A percentile compares a stretch with the other conserved stretches of the same genome.
Conservation (phyloP, 1,140 invertebrate species). For the Hetaerina americana region DNA sequence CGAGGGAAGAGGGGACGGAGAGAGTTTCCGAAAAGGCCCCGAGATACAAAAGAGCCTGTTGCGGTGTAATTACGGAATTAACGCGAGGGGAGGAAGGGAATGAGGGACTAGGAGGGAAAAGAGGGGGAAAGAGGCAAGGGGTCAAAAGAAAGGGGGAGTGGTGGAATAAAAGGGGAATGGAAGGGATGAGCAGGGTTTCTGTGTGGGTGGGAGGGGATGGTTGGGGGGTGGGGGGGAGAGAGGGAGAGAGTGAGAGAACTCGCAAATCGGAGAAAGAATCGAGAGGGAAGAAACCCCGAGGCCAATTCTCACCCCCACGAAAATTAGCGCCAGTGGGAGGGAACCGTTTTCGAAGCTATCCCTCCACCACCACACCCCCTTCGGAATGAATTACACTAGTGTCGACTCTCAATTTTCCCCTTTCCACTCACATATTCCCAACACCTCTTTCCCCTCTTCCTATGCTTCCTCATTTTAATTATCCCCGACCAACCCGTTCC, state of each 20-base stretch:
- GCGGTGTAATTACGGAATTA: conserved; percentile 3
- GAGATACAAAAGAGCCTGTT: background rate
- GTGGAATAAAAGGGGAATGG: background rate
- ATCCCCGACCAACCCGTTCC: too few species aligned
- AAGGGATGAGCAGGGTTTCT: background rate
- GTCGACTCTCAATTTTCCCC: too few species aligned
- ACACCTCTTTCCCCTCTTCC: too few species aligned
- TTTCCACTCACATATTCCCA: too few species aligned
- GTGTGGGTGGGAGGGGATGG: too few species aligned
- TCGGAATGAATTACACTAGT: too few species aligned
- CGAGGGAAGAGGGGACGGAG: too few species aligned
- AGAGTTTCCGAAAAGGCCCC: background rate
- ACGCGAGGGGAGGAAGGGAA: background rate
- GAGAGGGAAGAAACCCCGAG: background rate
- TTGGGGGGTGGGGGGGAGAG: background rate
- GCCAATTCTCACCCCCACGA: background rate
- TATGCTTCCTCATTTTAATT: too few species aligned
- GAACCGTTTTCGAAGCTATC: background rate
- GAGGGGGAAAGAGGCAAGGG: too few species aligned
- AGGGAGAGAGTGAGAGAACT: too few species aligned
- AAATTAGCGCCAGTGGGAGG: background rate
- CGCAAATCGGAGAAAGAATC: background rate
- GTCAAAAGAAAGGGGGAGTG: background rate
- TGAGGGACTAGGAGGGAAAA: background rate
- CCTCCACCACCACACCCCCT: too few species aligned